Percentiles rank a stretch among this genome's conserved stretches.
Conservation (phyloP, 2,888 invertebrate species). For the Eutolmus rufibarbis region DNA sequence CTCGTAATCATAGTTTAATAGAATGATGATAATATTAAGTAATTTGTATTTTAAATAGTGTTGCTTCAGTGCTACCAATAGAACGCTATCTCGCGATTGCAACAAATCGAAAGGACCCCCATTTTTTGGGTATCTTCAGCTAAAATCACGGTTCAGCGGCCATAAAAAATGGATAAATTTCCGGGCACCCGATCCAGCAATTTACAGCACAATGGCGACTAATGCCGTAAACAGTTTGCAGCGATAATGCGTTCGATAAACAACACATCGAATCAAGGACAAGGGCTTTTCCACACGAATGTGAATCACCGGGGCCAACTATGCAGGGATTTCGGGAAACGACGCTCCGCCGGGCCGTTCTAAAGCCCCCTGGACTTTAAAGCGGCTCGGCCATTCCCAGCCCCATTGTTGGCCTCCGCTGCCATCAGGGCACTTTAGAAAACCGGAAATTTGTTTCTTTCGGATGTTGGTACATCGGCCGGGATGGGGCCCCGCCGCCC, state of each 20-base stretch:
- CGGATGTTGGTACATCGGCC: constrained; percentile 26
- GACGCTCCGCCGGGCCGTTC: neutral
- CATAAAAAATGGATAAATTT: constrained; percentile 43
- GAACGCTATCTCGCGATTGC: neutral
- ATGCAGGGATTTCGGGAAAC: neutral
- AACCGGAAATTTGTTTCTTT: constrained; percentile 40
- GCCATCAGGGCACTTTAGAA: constrained; percentile 20
- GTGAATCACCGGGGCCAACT: neutral
- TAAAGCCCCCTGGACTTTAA: constrained; percentile 27
- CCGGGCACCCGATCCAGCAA: constrained; percentile 33
- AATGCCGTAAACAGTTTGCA: constrained; percentile 42
- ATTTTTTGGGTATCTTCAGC: neutral
- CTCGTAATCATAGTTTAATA: too few species aligned
- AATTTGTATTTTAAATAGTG: too few species aligned
- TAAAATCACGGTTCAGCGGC: constrained; percentile 3
- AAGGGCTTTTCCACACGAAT: constrained; percentile 18
- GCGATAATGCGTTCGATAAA: constrained; percentile 43
- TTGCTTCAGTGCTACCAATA: neutral
- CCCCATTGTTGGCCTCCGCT: constrained; percentile 23
- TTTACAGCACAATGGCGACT: constrained; percentile 39
- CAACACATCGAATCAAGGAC: constrained; percentile 33
- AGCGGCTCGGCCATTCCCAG: constrained; percentile 13
- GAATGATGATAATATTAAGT: too few species aligned
- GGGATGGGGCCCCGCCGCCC: neutral
- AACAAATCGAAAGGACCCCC: constrained; percentile 1